Evolutionary conservation across 2,888 invertebrate species (phyloP).

Genomic region (Stomorhina lunata): DNA sequence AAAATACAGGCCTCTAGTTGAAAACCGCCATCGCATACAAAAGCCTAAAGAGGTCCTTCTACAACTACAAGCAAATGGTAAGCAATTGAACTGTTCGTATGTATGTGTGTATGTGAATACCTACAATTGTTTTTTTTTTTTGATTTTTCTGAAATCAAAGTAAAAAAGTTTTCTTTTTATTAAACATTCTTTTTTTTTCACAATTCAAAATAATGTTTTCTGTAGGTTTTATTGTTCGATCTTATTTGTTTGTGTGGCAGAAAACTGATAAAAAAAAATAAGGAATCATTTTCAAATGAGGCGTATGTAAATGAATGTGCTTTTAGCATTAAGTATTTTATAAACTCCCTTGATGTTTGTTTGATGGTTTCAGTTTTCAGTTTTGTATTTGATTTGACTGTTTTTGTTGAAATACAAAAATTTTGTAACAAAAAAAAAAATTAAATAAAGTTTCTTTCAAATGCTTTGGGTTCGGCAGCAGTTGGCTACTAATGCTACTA

Average conservation of each 20-base stretch:
- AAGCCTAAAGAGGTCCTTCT: slow-evolving; percentile 53
- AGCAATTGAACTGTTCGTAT: slow-evolving; percentile 49
- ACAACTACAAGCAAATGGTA: slow-evolving; percentile 18
- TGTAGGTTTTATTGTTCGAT: background rate
- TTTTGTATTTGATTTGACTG: slow-evolving; percentile 53
- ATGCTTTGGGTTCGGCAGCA: too few relatives aligned
- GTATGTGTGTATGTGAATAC: slow-evolving; percentile 2
- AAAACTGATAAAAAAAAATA: too few relatives aligned
- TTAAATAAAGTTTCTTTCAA: slow-evolving; percentile 30
- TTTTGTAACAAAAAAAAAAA: slow-evolving; percentile 25
- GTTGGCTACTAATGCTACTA: slow-evolving; percentile 11
- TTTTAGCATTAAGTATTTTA: slow-evolving; percentile 55
- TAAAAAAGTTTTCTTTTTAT: slow-evolving; percentile 62
- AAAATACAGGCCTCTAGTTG: slow-evolving; percentile 53
- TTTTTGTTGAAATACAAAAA: slow-evolving; percentile 27
- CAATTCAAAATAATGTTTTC: background rate
- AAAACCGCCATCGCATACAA: slow-evolving; percentile 55
- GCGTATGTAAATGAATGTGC: slow-evolving; percentile 66
- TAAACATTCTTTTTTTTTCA: slow-evolving; percentile 28
- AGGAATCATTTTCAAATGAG: slow-evolving; percentile 64
- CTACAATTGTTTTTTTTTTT: slow-evolving; percentile 26
- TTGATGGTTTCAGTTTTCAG: slow-evolving; percentile 48
- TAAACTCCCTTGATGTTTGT: background rate
- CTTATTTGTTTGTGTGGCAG: slow-evolving; percentile 41
- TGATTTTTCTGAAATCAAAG: slow-evolving; percentile 58